Percentiles rank a stretch among this genome's conserved stretches.
These are phyloP conservation scores for Cheiracanthium punctorium DNA, from an alignment of 2,888 invertebrate genomes.

Conservation along the genomic window DNA sequence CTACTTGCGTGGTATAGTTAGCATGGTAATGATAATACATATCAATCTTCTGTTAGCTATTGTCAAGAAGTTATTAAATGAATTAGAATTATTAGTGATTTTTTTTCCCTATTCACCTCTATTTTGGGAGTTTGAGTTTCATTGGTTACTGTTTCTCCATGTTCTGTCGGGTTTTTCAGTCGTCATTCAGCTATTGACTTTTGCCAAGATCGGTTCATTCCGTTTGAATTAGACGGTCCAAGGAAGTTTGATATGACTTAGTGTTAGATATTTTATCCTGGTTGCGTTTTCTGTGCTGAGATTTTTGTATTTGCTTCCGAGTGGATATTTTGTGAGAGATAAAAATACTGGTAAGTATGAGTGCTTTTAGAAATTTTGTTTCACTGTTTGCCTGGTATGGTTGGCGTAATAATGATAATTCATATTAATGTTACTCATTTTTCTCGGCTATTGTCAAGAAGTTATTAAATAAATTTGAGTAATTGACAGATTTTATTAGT, in stretches of 20 bases:
- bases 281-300: background rate
- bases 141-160: background rate
- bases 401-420: no score
- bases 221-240: background rate
- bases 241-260: background rate
- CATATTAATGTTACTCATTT: no score
- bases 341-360: background rate
- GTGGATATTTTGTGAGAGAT: background rate
- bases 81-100: background rate
- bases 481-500: background rate
- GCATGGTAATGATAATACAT: no score
- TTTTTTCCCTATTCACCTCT: background rate
- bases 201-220: background rate
- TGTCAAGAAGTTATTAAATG: no score
- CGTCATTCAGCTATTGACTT: background rate
- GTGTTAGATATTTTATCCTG: background rate
- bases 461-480: no score
- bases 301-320: background rate
- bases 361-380: background rate
- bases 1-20: no score
- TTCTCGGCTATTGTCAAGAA: no score
- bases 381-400: no score
- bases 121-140: background rate
- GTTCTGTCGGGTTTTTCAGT: background rate
- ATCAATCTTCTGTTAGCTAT: no score